Evolutionary conservation across 2,113 vertebrate genomes (phyloP).

Genomic region (Antennarius striatus): DNA sequence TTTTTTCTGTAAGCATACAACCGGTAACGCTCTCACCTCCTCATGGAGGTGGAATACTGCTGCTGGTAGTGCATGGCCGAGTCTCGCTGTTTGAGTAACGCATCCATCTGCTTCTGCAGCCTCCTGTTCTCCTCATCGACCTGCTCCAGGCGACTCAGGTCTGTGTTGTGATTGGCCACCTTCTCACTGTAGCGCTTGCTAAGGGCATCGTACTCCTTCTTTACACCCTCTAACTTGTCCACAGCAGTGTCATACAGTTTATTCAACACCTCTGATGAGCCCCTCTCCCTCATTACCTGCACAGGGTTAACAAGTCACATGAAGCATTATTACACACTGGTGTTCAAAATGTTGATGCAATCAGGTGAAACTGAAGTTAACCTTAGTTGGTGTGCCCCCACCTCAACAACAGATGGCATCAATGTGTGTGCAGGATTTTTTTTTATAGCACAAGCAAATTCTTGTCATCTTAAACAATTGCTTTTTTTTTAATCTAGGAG

Average conservation of each 20-base stretch:
- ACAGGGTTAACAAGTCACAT: background rate
- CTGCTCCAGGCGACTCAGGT: slow-evolving; percentile 94
- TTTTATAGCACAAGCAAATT: slow-evolving; percentile 16
- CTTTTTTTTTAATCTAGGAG: slow-evolving; percentile 10
- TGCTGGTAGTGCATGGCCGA: slow-evolving; percentile 96
- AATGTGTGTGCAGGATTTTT: slow-evolving; percentile 21
- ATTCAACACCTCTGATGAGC: slow-evolving; percentile 95
- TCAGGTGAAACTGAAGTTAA: background rate
- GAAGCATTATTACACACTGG: background rate
- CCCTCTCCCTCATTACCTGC: slow-evolving; percentile 95
- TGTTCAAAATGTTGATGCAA: slow-evolving; percentile 2
- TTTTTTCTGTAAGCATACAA: background rate
- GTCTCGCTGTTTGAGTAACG: slow-evolving; percentile 92
- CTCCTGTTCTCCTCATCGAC: slow-evolving; percentile 91
- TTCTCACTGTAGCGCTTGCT: slow-evolving; percentile 95
- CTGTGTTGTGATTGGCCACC: slow-evolving; percentile 90
- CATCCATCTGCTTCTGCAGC: slow-evolving; percentile 92
- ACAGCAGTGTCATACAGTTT: slow-evolving; percentile 95
- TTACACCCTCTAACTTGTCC: slow-evolving; percentile 94
- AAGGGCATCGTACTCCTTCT: slow-evolving; percentile 93
- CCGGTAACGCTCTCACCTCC: slow-evolving; percentile 80
- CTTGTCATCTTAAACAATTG: slow-evolving; percentile 3
- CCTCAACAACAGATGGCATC: slow-evolving; percentile 65
- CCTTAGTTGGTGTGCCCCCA: slow-evolving; percentile 30
- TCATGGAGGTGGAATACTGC: slow-evolving; percentile 92